Evolutionary conservation across 2,797 vertebrate genomes (phyloP).

Genomic region (Megalops cyprinoides): DNA sequence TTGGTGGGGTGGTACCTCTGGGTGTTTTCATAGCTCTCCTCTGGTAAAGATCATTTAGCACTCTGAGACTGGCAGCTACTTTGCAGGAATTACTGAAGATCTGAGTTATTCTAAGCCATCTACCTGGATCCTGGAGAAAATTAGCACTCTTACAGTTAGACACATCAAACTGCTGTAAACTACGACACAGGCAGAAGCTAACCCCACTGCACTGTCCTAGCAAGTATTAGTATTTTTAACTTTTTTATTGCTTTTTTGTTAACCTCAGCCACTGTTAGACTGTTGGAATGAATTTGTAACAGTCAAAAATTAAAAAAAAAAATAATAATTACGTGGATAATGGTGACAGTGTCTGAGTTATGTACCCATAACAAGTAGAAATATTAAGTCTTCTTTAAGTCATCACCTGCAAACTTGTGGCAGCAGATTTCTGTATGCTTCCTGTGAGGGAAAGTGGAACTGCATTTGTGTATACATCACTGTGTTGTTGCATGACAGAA

Average conservation of each 20-base stretch:
- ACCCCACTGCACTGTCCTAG: too few species aligned
- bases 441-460: not conserved
- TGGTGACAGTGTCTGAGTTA: not conserved
- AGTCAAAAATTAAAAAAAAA: too few species aligned
- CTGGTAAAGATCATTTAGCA: constrained; percentile 54
- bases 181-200: too few species aligned
- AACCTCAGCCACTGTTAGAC: not conserved
- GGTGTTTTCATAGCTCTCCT: constrained; percentile 55
- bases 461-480: not conserved
- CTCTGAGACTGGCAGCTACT: constrained; percentile 52
- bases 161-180: constrained; percentile 8
- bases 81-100: constrained; percentile 17
- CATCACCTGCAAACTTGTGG: not conserved
- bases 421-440: not conserved
- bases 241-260: too few species aligned
- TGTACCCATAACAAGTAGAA: not conserved
- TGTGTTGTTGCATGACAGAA: not conserved
- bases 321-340: not conserved
- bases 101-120: constrained; percentile 23
- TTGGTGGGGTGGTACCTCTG: too few species aligned
- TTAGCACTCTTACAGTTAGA: too few species aligned
- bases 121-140: too few species aligned
- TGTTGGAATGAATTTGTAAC: not conserved
- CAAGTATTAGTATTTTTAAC: too few species aligned
- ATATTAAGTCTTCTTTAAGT: not conserved